phyloP scores from a whole-genome alignment of 2,888 invertebrate species.

The Ligdia adustata region DNA sequence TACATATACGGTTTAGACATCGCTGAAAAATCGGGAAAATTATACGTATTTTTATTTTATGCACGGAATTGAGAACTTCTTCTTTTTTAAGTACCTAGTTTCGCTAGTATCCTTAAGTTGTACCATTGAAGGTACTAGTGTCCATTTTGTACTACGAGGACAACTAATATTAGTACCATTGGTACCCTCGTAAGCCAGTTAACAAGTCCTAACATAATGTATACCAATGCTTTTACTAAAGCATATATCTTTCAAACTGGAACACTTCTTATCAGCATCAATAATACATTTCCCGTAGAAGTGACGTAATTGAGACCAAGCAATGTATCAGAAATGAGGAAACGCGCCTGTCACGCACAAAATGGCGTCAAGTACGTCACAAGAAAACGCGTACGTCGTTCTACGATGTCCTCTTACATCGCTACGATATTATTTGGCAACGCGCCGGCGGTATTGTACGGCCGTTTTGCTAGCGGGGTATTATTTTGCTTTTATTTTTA shows the following conservation, averaged over 20 bases:
- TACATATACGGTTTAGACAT: background rate
- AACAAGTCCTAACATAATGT: no score
- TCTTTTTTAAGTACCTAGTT: no score
- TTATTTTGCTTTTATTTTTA: background rate
- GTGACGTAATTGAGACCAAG: conserved; percentile 14
- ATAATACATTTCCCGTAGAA: conserved; percentile 11
- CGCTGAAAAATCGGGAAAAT: background rate
- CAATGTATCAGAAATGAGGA: conserved; percentile 15
- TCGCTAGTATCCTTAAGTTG: no score
- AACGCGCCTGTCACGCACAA: conserved; percentile 15
- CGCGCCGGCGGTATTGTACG: conserved; percentile 16
- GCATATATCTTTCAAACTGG: no score
- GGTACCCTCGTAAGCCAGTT: no score
- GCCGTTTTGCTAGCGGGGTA: background rate
- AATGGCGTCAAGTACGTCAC: conserved; percentile 21
- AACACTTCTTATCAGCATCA: conserved; percentile 1
- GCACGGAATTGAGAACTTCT: no score
- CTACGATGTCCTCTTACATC: conserved; percentile 14
- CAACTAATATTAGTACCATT: no score
- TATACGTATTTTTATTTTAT: background rate
- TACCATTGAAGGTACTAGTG: no score
- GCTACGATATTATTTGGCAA: conserved; percentile 33
- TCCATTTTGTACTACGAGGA: no score
- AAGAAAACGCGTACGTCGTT: conserved; percentile 1
- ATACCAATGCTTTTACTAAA: no score